phyloP scores from a whole-genome alignment of 2,113 vertebrate genomes.

The Nasalis larvatus region DNA sequence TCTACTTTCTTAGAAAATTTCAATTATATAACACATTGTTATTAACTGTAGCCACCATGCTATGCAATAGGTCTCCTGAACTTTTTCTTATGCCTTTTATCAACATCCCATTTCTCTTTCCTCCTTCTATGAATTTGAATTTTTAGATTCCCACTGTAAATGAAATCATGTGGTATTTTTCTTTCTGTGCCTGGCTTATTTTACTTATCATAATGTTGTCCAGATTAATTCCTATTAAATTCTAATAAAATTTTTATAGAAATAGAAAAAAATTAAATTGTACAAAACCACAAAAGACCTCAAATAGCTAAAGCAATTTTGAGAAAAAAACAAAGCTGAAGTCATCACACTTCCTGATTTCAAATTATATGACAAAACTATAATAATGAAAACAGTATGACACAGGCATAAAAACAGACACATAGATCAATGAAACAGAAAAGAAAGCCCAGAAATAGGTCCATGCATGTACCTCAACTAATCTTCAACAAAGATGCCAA shows the following conservation, averaged over 20 bases:
- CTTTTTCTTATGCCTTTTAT: background rate
- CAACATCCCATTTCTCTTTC: background rate
- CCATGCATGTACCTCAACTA: background rate
- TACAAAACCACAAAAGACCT: background rate
- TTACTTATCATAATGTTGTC: background rate
- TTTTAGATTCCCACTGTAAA: background rate
- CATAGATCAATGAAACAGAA: background rate
- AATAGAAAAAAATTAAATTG: background rate
- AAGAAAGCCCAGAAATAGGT: background rate
- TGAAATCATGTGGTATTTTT: background rate
- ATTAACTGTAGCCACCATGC: background rate
- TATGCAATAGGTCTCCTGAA: background rate
- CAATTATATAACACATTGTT: background rate
- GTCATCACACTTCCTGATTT: background rate
- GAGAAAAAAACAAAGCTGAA: background rate
- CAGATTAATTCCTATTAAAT: background rate
- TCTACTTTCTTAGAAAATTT: background rate
- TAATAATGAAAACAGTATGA: background rate
- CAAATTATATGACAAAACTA: background rate
- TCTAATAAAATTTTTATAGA: background rate
- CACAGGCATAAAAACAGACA: background rate
- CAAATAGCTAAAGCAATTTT: background rate
- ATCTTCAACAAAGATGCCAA: background rate
- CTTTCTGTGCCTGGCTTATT: background rate
- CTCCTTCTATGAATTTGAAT: background rate